Evolutionary conservation across 2,888 invertebrate species (phyloP), one percentile per base, ranked within the genome.

Genomic region (Pilophorus perplexus): DNA sequence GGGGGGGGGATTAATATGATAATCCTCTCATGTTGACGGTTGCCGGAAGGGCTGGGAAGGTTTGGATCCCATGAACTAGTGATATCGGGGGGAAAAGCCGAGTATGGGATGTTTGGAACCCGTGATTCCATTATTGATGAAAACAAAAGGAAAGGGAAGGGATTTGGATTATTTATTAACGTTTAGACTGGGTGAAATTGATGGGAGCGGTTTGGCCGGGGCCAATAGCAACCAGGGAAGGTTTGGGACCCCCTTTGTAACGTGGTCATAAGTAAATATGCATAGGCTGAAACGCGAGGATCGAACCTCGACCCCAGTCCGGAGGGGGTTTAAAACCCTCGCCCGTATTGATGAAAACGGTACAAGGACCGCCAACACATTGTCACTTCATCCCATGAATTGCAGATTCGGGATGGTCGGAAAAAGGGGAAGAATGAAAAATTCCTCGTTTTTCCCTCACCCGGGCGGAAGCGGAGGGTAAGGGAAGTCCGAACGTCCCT

Each of bases 181-280:
- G 46, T 46, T 46, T 46, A 46, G 46, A 46, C 46, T 46, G 46
- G n/a, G 23, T 46, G 46, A 46, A 46, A 23, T 22, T 46, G 46
- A 46, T 23, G 46, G 46, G 4, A 25, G 23, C 4, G 46, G 3
- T n/a, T n/a, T n/a, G n/a, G n/a, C n/a, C n/a, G n/a, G n/a, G n/a
- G n/a, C n/a, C n/a, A n/a, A n/a, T n/a, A n/a, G n/a, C n/a, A n/a
- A n/a, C n/a, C n/a, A n/a, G n/a, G n/a, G n/a, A n/a, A n/a, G n/a
- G n/a, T n/a, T n/a, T n/a, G 8, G 46, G 23, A 25, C n/a, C 12
- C 46, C 46, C 46, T 46, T 46, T 46, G 46, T 46, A 46, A 46
- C 46, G 46, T 25, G 46, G 46, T 46, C 46, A 46, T 46, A 46
- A 46, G 46, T 46, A 46, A 46, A 46, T 46, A 46, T 46, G 46